Conservation (phyloP, 2,113 vertebrate species). For the Calidris pygmaea region DNA sequence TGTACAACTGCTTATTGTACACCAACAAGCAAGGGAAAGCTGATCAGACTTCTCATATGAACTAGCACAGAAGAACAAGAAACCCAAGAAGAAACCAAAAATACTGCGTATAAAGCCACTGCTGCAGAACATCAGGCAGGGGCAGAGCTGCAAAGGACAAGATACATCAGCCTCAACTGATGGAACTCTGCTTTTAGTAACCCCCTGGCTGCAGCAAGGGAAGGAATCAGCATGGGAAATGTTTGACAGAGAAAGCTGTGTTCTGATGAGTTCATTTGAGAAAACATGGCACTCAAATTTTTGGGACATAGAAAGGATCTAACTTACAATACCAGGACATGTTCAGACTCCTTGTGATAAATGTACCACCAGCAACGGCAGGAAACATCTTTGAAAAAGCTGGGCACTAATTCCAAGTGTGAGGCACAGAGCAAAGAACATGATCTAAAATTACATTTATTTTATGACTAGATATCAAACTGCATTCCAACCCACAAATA, state of each 20-base stretch:
- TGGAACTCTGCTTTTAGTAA: not conserved
- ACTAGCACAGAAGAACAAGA: not conserved
- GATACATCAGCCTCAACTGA: not conserved
- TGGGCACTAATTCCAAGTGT: not conserved
- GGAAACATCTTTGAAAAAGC: not conserved
- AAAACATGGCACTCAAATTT: not conserved
- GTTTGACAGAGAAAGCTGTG: not conserved
- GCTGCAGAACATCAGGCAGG: not conserved
- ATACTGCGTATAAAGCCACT: fast-evolving
- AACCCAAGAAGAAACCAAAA: not conserved
- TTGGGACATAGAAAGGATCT: not conserved
- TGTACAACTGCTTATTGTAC: not conserved
- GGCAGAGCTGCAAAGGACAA: not conserved
- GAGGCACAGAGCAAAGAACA: not conserved
- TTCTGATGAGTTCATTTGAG: not conserved
- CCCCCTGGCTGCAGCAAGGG: not conserved
- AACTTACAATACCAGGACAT: not conserved
- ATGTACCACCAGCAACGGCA: not conserved
- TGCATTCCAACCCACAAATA: not conserved
- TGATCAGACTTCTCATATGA: not conserved
- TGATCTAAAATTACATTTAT: not conserved
- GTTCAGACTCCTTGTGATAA: not conserved
- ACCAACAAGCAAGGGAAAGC: not conserved
- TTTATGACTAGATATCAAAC: not conserved
- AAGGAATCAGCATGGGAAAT: not conserved